These are phyloP conservation scores for Pelobates fuscus DNA, from an alignment of 2,113 vertebrate genomes.

Conservation along the genomic window DNA sequence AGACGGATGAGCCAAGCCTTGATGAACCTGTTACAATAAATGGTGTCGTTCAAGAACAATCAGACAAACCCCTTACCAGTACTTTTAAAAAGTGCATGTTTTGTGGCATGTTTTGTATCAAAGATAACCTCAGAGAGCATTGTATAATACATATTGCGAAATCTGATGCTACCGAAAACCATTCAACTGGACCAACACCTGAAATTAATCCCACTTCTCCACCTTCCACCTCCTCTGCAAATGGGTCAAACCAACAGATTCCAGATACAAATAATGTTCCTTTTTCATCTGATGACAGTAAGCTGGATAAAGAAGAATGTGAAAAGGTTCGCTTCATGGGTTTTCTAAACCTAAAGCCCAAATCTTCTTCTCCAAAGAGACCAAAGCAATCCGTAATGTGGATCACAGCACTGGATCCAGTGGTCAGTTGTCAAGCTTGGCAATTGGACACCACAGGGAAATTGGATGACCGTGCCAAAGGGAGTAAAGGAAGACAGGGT, in stretches of 20 bases:
- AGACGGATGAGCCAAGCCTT: constrained; percentile 70
- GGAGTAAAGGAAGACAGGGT: constrained; percentile 72
- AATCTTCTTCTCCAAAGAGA: constrained; percentile 44
- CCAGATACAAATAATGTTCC: too few species aligned
- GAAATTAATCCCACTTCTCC: too few species aligned
- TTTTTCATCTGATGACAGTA: constrained; percentile 40
- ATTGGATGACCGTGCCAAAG: constrained; percentile 84
- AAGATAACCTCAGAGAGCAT: constrained; percentile 84
- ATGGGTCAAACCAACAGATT: too few species aligned
- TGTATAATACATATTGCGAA: constrained; percentile 87
- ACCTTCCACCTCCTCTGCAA: constrained; percentile 49
- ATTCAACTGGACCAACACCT: not conserved
- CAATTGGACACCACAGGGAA: constrained; percentile 95
- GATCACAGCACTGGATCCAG: constrained; percentile 88
- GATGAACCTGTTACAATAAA: constrained; percentile 83
- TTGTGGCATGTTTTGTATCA: constrained; percentile 90
- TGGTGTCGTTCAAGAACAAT: constrained; percentile 73
- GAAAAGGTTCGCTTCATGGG: constrained; percentile 73
- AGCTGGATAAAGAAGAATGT: too few species aligned
- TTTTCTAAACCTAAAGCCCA: constrained; percentile 70
- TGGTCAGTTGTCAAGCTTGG: constrained; percentile 95
- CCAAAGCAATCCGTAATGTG: constrained; percentile 68
- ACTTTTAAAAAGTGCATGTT: constrained; percentile 94
- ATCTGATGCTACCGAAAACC: not conserved
- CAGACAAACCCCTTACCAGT: constrained; percentile 65